phyloP scores from a whole-genome alignment of 2,888 invertebrate species.

The Lysandra coridon region DNA sequence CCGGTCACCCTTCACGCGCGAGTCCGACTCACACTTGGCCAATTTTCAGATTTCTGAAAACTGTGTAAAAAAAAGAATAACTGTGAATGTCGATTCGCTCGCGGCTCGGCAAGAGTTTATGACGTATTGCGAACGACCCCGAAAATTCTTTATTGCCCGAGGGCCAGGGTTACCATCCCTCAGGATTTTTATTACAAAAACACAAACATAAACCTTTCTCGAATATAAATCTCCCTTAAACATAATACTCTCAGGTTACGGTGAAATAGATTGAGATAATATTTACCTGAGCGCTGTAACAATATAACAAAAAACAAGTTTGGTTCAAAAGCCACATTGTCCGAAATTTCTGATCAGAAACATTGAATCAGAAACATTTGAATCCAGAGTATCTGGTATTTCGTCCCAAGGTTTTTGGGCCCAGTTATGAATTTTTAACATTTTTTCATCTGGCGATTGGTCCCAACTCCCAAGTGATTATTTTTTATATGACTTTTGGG shows the following conservation, averaged over 20 bases:
- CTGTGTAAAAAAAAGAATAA: background rate
- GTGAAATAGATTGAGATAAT: constrained; percentile 2
- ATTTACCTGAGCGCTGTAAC: background rate
- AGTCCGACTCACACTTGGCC: too few species aligned
- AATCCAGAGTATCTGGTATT: too few species aligned
- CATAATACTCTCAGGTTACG: background rate
- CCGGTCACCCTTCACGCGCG: too few species aligned
- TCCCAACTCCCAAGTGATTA: too few species aligned
- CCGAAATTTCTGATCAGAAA: too few species aligned
- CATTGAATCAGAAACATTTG: too few species aligned
- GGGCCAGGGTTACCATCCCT: constrained; percentile 8
- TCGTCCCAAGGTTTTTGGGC: too few species aligned
- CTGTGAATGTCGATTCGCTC: background rate
- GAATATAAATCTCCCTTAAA: constrained; percentile 17
- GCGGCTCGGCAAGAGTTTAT: constrained; percentile 11
- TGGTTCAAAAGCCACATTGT: too few species aligned
- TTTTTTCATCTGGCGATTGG: too few species aligned
- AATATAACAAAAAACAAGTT: background rate
- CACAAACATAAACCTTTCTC: constrained; percentile 18
- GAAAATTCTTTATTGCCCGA: constrained; percentile 26
- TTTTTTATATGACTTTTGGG: too few species aligned
- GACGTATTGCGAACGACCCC: constrained; percentile 18
- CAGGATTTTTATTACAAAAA: constrained; percentile 22
- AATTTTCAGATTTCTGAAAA: too few species aligned
- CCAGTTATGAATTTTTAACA: too few species aligned